Conservation (phyloP, 92 coral and sea anemone genomes). For the Blastomussa wellsi region DNA sequence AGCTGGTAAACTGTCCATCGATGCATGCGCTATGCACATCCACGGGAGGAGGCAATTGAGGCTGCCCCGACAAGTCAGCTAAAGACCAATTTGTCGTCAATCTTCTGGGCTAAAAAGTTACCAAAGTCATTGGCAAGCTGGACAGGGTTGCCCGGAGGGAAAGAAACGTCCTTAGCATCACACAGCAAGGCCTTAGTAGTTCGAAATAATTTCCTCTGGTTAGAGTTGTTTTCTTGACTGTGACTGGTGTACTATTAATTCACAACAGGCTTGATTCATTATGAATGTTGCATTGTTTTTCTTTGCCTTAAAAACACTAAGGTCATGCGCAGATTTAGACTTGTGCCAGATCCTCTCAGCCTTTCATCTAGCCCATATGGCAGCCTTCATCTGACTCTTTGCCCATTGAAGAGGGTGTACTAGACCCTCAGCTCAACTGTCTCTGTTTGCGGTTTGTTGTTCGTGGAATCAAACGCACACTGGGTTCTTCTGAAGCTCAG, state of each 20-base stretch:
- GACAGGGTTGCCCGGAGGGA: slow-evolving; percentile 35
- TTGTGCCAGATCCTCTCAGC: slow-evolving; percentile 41
- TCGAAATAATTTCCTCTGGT: slow-evolving; percentile 41
- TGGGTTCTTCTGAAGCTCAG: background rate
- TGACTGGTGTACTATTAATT: slow-evolving; percentile 42
- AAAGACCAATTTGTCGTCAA: slow-evolving; percentile 27
- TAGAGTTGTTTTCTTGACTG: slow-evolving; percentile 18
- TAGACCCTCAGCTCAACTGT: background rate
- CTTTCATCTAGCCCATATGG: slow-evolving; percentile 8
- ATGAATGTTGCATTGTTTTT: slow-evolving; percentile 31
- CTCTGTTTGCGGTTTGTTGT: background rate
- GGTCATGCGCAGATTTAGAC: slow-evolving; percentile 25
- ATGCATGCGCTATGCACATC: background rate
- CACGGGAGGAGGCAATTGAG: background rate
- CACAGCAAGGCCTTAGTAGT: slow-evolving; percentile 26
- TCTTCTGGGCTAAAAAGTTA: slow-evolving; percentile 32
- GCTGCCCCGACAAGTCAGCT: slow-evolving; percentile 11
- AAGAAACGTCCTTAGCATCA: slow-evolving; percentile 1
- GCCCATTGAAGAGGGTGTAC: background rate
- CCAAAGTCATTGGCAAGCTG: no score
- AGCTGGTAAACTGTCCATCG: slow-evolving; percentile 23
- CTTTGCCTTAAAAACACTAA: slow-evolving; percentile 13
- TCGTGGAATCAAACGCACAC: background rate
- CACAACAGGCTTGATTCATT: slow-evolving; percentile 19
- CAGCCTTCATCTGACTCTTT: slow-evolving; percentile 17